Base-by-base conservation (phyloP, 2,113 vertebrate species). In the Erinaceus europaeus region DNA sequence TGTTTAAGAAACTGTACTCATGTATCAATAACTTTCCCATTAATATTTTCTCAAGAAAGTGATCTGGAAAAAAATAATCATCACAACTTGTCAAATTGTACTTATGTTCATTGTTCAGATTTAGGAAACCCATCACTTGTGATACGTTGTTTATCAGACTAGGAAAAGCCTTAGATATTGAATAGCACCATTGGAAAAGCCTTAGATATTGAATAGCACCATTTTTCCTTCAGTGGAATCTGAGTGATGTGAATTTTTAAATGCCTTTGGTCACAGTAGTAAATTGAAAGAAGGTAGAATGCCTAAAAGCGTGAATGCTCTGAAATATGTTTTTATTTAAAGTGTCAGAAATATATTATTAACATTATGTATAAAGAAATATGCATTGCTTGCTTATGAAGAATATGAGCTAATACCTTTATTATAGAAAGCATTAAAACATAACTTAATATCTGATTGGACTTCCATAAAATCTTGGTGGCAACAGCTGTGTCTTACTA, bases 191-290 rank as follows among this genome's bases (percentile, higher is more conserved):
- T 67, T 73, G 13, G 25, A 12, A 10, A 68, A 78, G 62, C 50
- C 86, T 86, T 65, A 42, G 55, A 55, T n/a, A 34, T 27, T 84
- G 53, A 15, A 71, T 15, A 72, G 44, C 62, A 90, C 18, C 13
- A 36, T 67, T 73, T 81, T 90, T 84, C 36, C 36, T 91, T 79
- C 17, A 38, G 50, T 65, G 38, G 42, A 84, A 46, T 55, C 34
- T 67, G 46, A 71, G 14, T 69, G 84, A 68, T 81, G 81, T 86
- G 89, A 90, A 67, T 78, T 84, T 89, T 69, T 89, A 93, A 89
- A 91, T 67, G 81, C n/a, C n/a, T 90, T 83, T 86, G 62, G 48
- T 89, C 84, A 77, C 21, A 89, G 84, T 80, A 73, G 69, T 86
- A 93, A 91, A 81, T 25, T 46, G 80, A 90, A 88, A 78, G 52